Percentiles rank a stretch among this genome's conserved stretches.
phyloP scores from a whole-genome alignment of 2,797 vertebrate species.

The Lacerta viridis region DNA sequence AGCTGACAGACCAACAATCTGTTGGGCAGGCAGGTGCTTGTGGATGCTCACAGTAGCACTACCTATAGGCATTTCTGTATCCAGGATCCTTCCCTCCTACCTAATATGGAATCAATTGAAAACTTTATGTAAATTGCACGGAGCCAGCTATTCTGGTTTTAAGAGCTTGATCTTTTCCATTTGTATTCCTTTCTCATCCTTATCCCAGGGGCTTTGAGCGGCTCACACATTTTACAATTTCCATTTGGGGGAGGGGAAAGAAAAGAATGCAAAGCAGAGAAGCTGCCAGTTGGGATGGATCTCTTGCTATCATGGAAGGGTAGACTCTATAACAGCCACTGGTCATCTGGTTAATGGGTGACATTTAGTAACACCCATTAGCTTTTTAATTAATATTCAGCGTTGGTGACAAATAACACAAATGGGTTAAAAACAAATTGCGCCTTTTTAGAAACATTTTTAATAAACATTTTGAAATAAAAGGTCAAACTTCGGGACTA shows the following conservation, averaged over 20 bases:
- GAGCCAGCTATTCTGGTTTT: neutral
- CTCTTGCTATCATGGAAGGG: neutral
- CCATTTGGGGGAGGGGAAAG: too few relatives aligned
- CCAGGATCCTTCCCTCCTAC: neutral
- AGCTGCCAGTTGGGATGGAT: neutral
- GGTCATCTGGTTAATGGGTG: neutral
- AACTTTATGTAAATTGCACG: neutral
- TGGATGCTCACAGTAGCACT: neutral
- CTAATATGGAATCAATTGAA: neutral
- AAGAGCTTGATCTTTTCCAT: neutral
- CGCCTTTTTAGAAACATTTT: neutral
- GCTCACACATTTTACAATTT: neutral
- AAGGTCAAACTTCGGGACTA: too few relatives aligned
- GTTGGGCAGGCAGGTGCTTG: neutral
- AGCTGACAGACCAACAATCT: neutral
- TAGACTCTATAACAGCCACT: neutral
- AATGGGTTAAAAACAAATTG: neutral
- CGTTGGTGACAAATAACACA: neutral
- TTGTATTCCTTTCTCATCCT: neutral
- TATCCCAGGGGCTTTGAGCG: neutral
- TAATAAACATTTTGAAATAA: neutral
- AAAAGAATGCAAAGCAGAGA: neutral
- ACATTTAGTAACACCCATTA: neutral
- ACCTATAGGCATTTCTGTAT: neutral
- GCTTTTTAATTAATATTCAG: neutral